These are phyloP conservation scores for Diachasmimorpha longicaudata DNA, from an alignment of 1,140 invertebrate species.

Conservation along the genomic window DNA sequence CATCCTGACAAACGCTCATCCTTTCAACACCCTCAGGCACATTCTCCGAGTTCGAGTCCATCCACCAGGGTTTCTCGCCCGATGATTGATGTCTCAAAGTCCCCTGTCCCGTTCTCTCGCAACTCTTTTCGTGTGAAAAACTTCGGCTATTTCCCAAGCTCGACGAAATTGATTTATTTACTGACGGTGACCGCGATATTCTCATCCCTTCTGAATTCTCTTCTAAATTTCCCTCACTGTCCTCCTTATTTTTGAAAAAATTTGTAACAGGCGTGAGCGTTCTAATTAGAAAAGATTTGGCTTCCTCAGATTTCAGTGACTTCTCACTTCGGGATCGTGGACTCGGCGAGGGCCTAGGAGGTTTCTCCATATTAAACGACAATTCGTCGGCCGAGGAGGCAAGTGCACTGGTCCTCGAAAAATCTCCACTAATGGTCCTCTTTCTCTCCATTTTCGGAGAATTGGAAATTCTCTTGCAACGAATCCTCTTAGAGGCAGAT, in stretches of 20 bases:
- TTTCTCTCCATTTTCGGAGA: constrained; percentile 41
- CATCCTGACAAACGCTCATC: constrained; percentile 48
- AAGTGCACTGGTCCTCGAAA: constrained; percentile 60
- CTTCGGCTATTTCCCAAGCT: constrained; percentile 47
- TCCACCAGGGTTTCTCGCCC: constrained; percentile 70
- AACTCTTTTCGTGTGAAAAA: constrained; percentile 39
- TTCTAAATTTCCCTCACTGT: constrained; percentile 32
- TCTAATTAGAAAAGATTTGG: constrained; percentile 74
- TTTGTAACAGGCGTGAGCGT: constrained; percentile 73
- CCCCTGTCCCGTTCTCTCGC: constrained; percentile 44
- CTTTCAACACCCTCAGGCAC: constrained; percentile 67
- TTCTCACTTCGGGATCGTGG: constrained; percentile 60
- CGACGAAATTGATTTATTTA: constrained; percentile 41
- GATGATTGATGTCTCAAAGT: constrained; percentile 61
- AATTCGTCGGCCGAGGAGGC: constrained; percentile 67
- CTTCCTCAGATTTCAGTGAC: constrained; percentile 66
- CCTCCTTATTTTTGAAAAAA: constrained; percentile 68
- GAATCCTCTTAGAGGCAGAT: constrained; percentile 28
- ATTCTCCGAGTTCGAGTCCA: constrained; percentile 64
- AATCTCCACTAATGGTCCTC: constrained; percentile 48
- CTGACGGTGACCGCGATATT: constrained; percentile 26
- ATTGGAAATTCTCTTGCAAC: constrained; percentile 31
- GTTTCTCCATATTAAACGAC: constrained; percentile 64
- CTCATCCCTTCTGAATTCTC: constrained; percentile 29
- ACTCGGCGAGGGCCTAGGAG: constrained; percentile 62